Evolutionary conservation across 2,797 vertebrate genomes (phyloP).

Genomic region (Phataginus tetradactyla): DNA sequence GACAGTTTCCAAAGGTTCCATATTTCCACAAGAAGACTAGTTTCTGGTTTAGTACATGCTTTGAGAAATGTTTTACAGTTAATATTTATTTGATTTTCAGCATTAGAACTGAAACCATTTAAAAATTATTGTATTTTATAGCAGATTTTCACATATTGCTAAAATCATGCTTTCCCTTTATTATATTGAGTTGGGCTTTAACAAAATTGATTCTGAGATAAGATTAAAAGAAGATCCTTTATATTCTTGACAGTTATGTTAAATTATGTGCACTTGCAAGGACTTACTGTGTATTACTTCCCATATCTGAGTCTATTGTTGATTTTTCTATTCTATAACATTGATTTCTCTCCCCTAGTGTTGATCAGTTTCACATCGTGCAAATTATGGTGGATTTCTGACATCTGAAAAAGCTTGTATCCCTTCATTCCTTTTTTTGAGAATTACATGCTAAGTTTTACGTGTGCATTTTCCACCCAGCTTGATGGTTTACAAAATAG

Average conservation of each 20-base stretch:
- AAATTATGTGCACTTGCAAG: not conserved
- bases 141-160: not conserved
- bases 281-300: not conserved
- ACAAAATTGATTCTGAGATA: not conserved
- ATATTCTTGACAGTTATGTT: not conserved
- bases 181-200: not conserved
- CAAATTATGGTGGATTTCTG: not conserved
- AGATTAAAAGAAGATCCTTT: slow-evolving; percentile 6
- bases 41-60: not conserved
- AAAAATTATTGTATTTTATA: not conserved
- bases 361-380: not conserved
- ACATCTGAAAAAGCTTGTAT: not conserved
- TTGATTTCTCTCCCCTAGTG: not conserved
- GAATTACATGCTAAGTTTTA: not conserved
- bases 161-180: not conserved
- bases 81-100: not conserved
- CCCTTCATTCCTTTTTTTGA: not conserved
- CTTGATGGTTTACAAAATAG: not conserved
- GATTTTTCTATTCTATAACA: not conserved
- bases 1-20: not conserved
- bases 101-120: not conserved
- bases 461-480: not conserved
- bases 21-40: not conserved
- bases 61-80: not conserved
- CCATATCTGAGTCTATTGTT: not conserved